phyloP scores from a whole-genome alignment of 1,140 invertebrate genomes.

The Dendrolimus kikuchii region DNA sequence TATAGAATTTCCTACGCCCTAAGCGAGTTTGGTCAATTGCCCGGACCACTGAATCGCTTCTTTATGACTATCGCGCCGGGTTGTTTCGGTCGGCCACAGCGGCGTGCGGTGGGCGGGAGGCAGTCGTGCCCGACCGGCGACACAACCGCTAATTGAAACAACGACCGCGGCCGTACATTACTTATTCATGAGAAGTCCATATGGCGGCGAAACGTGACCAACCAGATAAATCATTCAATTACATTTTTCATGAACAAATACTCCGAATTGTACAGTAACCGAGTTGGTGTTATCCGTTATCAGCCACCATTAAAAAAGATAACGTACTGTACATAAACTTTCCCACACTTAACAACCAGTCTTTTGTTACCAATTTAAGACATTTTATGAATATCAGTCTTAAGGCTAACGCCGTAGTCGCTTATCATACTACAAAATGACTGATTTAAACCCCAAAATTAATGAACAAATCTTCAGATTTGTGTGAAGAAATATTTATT shows the following conservation, averaged over 20 bases:
- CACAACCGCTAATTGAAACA: conserved; percentile 70
- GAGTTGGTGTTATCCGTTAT: too few relatives aligned
- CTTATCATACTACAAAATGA: too few relatives aligned
- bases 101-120: conserved; percentile 24
- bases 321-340: too few relatives aligned
- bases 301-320: too few relatives aligned
- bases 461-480: too few relatives aligned
- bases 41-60: conserved; percentile 22
- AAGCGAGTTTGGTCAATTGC: conserved; percentile 3
- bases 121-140: conserved; percentile 43
- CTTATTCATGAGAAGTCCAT: conserved; percentile 70
- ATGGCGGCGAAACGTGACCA: conserved; percentile 64
- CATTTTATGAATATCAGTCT: too few relatives aligned
- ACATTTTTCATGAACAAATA: conserved; percentile 55
- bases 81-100: conserved; percentile 23
- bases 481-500: too few relatives aligned
- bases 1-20: too few relatives aligned
- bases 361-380: too few relatives aligned
- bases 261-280: neutral
- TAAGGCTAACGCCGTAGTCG: too few relatives aligned
- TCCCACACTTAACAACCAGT: too few relatives aligned
- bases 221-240: conserved; percentile 67
- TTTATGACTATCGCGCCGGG: conserved; percentile 27
- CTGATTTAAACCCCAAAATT: too few relatives aligned
- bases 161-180: conserved; percentile 62